Conservation (phyloP, 92 coral and sea anemone species). For the Scolanthus callimorphus region DNA sequence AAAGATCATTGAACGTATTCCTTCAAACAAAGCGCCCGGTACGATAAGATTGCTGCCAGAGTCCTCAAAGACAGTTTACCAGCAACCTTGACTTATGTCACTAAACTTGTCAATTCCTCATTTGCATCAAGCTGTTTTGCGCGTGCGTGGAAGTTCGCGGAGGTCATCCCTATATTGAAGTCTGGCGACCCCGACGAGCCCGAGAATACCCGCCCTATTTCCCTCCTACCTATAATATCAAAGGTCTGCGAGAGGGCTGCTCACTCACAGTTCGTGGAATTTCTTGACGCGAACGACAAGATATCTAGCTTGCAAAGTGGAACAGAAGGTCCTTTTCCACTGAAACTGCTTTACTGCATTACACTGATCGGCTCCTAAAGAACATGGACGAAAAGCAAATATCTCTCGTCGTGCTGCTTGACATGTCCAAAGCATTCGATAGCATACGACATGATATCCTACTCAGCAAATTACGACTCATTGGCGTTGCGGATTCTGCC, state of each 20-base stretch:
- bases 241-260: conserved; percentile 28
- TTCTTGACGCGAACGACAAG: conserved; percentile 13
- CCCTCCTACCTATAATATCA: conserved; percentile 33
- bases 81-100: conserved; percentile 11
- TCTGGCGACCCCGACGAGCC: conserved; percentile 30
- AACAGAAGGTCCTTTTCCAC: conserved; percentile 23
- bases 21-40: conserved; percentile 8
- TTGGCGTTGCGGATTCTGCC: conserved; percentile 3
- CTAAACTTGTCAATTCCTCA: conserved; percentile 22
- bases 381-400: conserved; percentile 32
- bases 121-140: conserved; percentile 30
- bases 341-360: conserved; percentile 19
- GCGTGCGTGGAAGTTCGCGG: conserved; percentile 34
- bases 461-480: conserved; percentile 1
- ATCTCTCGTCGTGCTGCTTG: conserved; percentile 32
- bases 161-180: conserved; percentile 20
- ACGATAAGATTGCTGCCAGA: conserved; percentile 31
- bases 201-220: conserved; percentile 30
- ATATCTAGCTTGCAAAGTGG: conserved; percentile 22
- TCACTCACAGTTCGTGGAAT: conserved; percentile 25
- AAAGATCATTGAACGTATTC: background rate
- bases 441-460: conserved; percentile 31
- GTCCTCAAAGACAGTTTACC: conserved; percentile 38
- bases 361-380: conserved; percentile 11
- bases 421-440: conserved; percentile 38